Percentiles rank a stretch among this genome's conserved stretches.
Conservation (phyloP, 2,888 invertebrate species). For the Dermolepida albohirtum region DNA sequence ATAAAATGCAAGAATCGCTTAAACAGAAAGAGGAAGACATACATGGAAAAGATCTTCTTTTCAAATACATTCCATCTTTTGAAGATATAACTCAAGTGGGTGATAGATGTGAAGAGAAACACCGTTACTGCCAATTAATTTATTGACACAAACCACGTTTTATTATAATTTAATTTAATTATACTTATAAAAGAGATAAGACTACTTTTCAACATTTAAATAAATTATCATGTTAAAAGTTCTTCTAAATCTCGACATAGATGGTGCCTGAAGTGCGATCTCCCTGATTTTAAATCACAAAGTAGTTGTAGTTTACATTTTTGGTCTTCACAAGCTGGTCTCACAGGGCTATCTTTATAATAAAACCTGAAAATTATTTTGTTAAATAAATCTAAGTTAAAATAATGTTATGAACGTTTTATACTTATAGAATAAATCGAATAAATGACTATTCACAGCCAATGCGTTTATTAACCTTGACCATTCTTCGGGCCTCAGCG, state of each 20-base stretch:
- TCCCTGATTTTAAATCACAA: conserved; percentile 87
- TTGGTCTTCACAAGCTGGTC: conserved; percentile 78
- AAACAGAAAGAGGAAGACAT: conserved; percentile 63
- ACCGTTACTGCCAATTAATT: conserved; percentile 61
- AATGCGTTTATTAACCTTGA: conserved; percentile 87
- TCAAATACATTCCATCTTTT: conserved; percentile 72
- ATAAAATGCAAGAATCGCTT: conserved; percentile 80
- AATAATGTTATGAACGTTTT: conserved; percentile 43
- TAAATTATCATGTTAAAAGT: conserved; percentile 35
- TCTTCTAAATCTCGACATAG: conserved; percentile 85
- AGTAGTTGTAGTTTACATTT: conserved; percentile 86
- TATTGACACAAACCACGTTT: conserved; percentile 42
- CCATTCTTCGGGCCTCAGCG: conserved; percentile 90
- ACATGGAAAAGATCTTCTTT: conserved; percentile 55
- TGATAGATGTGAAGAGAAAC: conserved; percentile 73
- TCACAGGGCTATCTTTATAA: conserved; percentile 87
- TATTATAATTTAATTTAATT: conserved; percentile 20
- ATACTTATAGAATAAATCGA: conserved; percentile 90
- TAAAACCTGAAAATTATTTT: conserved; percentile 74
- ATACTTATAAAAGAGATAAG: conserved; percentile 11
- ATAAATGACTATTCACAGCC: conserved; percentile 84
- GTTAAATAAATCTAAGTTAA: not conserved
- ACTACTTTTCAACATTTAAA: not conserved
- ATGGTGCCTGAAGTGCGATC: conserved; percentile 84
- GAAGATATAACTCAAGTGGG: conserved; percentile 72